These are phyloP conservation scores for Drosophila baimaii DNA, from an alignment of 1,140 invertebrate species.

Conservation along the genomic window DNA sequence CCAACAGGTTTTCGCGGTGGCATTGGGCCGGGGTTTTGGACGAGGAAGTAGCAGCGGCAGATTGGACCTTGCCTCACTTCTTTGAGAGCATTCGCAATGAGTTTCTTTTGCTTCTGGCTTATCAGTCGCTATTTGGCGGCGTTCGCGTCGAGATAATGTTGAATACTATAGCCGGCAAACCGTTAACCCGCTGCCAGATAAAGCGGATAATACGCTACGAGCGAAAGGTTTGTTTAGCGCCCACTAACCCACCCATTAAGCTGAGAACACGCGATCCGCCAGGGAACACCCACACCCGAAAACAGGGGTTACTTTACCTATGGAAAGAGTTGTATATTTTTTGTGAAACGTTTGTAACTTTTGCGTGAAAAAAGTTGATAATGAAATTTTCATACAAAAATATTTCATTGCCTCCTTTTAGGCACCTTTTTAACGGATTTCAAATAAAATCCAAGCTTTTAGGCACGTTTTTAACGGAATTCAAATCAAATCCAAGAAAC, in stretches of 20 bases:
- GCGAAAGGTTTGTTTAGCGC: constrained; percentile 57
- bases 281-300: not conserved
- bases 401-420: not conserved
- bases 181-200: constrained; percentile 50
- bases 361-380: not conserved
- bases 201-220: constrained; percentile 61
- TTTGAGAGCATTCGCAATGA: constrained; percentile 42
- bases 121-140: constrained; percentile 40
- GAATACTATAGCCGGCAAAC: constrained; percentile 38
- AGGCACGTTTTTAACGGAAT: not conserved
- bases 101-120: constrained; percentile 31
- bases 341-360: too few relatives aligned
- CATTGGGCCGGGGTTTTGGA: constrained; percentile 25
- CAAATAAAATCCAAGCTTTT: too few relatives aligned
- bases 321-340: not conserved
- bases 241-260: constrained; percentile 1
- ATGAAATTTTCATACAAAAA: not conserved
- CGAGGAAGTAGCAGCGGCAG: constrained; percentile 49
- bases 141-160: constrained; percentile 61
- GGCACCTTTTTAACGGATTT: not conserved
- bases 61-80: constrained; percentile 71
- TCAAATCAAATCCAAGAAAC: too few relatives aligned
- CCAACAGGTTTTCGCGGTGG: constrained; percentile 63
- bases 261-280: constrained; percentile 11
- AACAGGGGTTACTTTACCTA: not conserved